These are phyloP conservation scores for Exephanes ischioxanthus DNA, from an alignment of 2,888 invertebrate species.

Conservation along the genomic window DNA sequence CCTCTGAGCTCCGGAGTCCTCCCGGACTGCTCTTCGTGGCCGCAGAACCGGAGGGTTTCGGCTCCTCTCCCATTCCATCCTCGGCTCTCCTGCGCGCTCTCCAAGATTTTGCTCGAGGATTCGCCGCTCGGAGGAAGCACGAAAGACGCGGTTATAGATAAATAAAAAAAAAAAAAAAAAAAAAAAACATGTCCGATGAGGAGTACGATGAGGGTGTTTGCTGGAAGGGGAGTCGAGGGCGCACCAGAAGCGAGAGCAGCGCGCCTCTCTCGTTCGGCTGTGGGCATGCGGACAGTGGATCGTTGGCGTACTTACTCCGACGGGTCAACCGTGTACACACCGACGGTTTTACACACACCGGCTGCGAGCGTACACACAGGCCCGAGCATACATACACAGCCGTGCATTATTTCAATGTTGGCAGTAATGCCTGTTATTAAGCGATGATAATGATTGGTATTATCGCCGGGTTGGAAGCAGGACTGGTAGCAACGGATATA, in stretches of 20 bases:
- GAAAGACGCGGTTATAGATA: slow-evolving; percentile 44
- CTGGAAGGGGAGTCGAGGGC: slow-evolving; percentile 36
- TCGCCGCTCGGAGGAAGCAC: slow-evolving; percentile 68
- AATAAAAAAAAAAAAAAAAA: slow-evolving; percentile 6
- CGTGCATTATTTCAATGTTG: slow-evolving; percentile 85
- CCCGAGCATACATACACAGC: slow-evolving; percentile 11
- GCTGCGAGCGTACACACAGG: no score
- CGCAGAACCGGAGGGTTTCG: not conserved
- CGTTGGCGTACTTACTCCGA: slow-evolving; percentile 38
- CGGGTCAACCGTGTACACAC: slow-evolving; percentile 68
- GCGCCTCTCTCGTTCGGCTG: slow-evolving; percentile 16
- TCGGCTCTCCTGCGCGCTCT: not conserved
- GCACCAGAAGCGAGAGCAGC: slow-evolving; percentile 33
- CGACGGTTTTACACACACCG: slow-evolving; percentile 9
- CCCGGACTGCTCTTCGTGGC: not conserved
- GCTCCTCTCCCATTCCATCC: slow-evolving; percentile 1
- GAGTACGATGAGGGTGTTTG: slow-evolving; percentile 19
- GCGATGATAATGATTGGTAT: slow-evolving; percentile 85
- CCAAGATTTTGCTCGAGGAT: slow-evolving; percentile 73
- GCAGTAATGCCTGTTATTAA: slow-evolving; percentile 85
- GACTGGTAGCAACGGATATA: slow-evolving; percentile 85
- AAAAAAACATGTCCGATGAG: slow-evolving; percentile 1
- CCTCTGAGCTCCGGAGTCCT: not conserved
- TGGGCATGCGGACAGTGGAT: slow-evolving; percentile 6
- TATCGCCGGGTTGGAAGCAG: slow-evolving; percentile 84